phyloP scores from a whole-genome alignment of 2,797 vertebrate species.

The Linurgus olivaceus region DNA sequence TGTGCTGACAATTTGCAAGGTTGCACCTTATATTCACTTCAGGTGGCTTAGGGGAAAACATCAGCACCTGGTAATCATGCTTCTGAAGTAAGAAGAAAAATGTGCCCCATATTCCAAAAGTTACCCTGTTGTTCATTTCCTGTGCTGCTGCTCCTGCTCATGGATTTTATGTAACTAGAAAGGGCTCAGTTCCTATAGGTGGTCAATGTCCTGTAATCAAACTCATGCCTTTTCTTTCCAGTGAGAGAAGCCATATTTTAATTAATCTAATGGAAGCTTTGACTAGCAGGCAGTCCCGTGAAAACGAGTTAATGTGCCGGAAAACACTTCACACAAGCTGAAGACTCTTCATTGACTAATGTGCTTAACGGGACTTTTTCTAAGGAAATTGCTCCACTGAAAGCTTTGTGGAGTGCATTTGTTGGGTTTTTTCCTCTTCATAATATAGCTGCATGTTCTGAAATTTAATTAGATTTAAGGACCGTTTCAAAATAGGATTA shows the following conservation, averaged over 20 bases:
- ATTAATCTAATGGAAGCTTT: conserved; percentile 72
- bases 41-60: conserved; percentile 65
- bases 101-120: background rate
- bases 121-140: background rate
- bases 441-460: background rate
- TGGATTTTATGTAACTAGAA: background rate
- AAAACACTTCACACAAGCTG: conserved; percentile 60
- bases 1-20: conserved; percentile 75
- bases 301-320: conserved; percentile 58
- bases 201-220: conserved; percentile 43
- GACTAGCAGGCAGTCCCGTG: conserved; percentile 58
- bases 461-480: conserved; percentile 31
- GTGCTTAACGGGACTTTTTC: conserved; percentile 19
- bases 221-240: conserved; percentile 42
- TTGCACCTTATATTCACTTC: conserved; percentile 73
- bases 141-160: background rate
- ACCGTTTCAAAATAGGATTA: background rate
- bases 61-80: conserved; percentile 60
- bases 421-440: background rate
- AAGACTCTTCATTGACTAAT: conserved; percentile 51
- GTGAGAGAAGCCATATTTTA: conserved; percentile 69
- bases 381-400: conserved; percentile 45
- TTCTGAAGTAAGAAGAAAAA: conserved; percentile 59
- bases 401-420: conserved; percentile 33
- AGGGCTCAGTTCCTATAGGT: background rate